Evolutionary conservation across 1,140 invertebrate genomes (phyloP).

Genomic region (Augochlora pura): DNA sequence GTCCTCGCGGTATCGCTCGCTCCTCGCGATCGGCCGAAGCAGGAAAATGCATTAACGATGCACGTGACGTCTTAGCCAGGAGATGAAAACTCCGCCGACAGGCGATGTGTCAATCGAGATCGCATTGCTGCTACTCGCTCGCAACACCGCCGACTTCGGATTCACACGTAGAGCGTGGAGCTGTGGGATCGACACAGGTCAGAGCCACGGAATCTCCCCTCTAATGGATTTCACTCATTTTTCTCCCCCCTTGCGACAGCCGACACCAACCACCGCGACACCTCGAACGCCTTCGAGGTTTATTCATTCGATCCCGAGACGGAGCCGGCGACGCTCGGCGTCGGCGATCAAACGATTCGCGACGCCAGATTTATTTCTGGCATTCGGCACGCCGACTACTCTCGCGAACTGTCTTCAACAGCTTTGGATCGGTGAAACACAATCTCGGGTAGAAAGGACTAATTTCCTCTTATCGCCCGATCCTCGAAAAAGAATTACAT

Average conservation of each 20-base stretch:
- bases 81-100: constrained; percentile 27
- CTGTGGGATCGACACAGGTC: constrained; percentile 62
- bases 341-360: neutral
- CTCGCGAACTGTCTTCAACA: too few relatives aligned
- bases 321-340: neutral
- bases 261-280: constrained; percentile 64
- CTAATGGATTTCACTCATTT: constrained; percentile 81
- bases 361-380: neutral
- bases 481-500: too few relatives aligned
- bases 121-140: neutral
- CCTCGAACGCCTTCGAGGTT: constrained; percentile 58
- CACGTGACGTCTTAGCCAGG: constrained; percentile 63
- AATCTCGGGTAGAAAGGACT: too few relatives aligned
- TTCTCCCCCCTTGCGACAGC: constrained; percentile 71
- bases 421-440: too few relatives aligned
- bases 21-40: constrained; percentile 33
- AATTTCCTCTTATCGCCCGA: too few relatives aligned
- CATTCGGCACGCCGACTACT: neutral
- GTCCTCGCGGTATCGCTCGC: constrained; percentile 9
- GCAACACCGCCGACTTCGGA: constrained; percentile 32
- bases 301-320: constrained; percentile 36
- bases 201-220: constrained; percentile 67
- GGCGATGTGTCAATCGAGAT: constrained; percentile 26
- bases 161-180: constrained; percentile 31
- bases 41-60: constrained; percentile 69